Evolutionary conservation across 2,113 vertebrate genomes (phyloP).

Genomic region (Columbina picui): DNA sequence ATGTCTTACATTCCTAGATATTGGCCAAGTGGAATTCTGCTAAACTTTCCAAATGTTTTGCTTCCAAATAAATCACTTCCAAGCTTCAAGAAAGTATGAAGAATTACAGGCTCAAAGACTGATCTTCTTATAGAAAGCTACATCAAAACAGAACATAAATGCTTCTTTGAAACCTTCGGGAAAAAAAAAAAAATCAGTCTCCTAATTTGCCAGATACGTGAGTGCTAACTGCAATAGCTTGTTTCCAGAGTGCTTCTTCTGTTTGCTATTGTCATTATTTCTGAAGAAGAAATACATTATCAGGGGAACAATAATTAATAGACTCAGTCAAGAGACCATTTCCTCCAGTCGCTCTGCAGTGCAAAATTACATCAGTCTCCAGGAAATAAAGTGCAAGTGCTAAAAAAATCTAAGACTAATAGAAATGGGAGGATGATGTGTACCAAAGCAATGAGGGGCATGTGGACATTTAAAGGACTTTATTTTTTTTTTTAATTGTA

Average conservation of each 20-base stretch:
- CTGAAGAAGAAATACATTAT: neutral
- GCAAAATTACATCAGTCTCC: neutral
- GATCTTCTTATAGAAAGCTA: neutral
- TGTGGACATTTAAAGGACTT: neutral
- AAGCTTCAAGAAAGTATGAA: neutral
- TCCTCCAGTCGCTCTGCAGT: neutral
- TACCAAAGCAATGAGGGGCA: neutral
- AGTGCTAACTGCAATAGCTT: neutral
- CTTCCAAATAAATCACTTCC: neutral
- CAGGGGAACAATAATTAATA: conserved; percentile 36
- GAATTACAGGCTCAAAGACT: neutral
- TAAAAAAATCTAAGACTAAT: neutral
- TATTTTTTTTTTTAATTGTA: neutral
- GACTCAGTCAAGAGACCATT: conserved; percentile 42
- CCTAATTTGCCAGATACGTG: neutral
- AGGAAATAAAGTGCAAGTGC: conserved; percentile 13
- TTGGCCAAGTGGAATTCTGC: neutral
- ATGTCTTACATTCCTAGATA: neutral
- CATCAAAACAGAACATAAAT: neutral
- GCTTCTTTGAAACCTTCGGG: neutral
- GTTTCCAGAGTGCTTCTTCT: neutral
- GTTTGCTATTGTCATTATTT: neutral
- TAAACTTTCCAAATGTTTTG: neutral
- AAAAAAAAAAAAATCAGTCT: neutral
- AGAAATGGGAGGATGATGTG: neutral